These are phyloP conservation scores for Chrysotoxum bicinctum DNA, from an alignment of 2,888 invertebrate species.

Conservation along the genomic window DNA sequence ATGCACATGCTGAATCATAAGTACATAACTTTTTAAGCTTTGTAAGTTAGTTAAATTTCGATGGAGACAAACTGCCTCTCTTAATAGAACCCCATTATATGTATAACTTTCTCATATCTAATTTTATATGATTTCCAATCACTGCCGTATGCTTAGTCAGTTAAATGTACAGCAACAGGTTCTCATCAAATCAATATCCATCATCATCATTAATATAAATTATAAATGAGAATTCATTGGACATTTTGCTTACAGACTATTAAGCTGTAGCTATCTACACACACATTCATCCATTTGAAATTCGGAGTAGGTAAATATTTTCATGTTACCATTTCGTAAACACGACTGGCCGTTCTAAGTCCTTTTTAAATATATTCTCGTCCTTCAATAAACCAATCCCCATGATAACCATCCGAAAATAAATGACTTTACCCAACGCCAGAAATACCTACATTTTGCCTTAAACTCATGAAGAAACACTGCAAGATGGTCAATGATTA, in stretches of 20 bases:
- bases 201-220: slow-evolving; percentile 16
- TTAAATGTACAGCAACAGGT: neutral
- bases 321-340: slow-evolving; percentile 6
- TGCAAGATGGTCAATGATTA: slow-evolving; percentile 35
- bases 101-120: neutral
- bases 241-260: neutral
- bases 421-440: slow-evolving; percentile 4
- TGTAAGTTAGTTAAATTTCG: too few species aligned
- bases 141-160: neutral
- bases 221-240: neutral
- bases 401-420: slow-evolving; percentile 33
- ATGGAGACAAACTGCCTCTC: neutral
- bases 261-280: neutral
- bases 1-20: too few species aligned
- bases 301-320: slow-evolving; percentile 15
- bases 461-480: slow-evolving; percentile 9
- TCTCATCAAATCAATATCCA: neutral
- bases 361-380: neutral
- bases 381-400: slow-evolving; percentile 7
- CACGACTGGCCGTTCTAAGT: neutral
- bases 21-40: too few species aligned
- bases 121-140: neutral
- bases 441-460: neutral
- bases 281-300: neutral
- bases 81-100: too few species aligned